Evolutionary conservation across 2,888 invertebrate species (phyloP), one percentile per base, ranked within the genome.

Genomic region (Philaethria dido): DNA sequence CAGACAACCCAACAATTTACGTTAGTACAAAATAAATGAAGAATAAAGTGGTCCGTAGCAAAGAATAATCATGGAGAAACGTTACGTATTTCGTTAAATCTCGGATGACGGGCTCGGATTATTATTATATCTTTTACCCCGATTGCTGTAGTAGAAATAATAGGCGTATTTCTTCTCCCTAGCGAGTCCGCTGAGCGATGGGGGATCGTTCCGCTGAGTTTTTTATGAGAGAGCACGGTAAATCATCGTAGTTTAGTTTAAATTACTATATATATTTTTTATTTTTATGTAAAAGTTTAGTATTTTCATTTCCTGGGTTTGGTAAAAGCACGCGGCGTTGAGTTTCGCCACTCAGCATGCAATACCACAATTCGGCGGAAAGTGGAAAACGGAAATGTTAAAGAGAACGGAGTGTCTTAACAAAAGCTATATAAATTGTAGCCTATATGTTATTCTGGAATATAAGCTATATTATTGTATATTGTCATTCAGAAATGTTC

Each of bases 81-180:
- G 73, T 77, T 75, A 77, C 79, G 77, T 78, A 79, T 78, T 76
- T 73, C 73, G 73, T 73, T 77, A 79, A 80, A 80, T 78, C 77
- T 79, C 76, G 74, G 72, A 77, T 74, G 78, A 79, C 74, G 78
- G 77, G 74, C 69, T 61, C 66, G 73, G 76, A 74, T 77, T 76
- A 73, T 79, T 83, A 86, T 84, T 81, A 80, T 80, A 83, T 84
- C 79, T 71, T 80, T 81, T 77, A 75, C 75, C 75, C 76, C 80
- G 84, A 87, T 85, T 82, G 83, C 75, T 77, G 76, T 79, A 77
- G 80, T 82, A 80, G 81, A 83, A 83, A 78, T 86, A 86, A 86
- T 85, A 77, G 77, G 78, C 79, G 80, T 79, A 82, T 82, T 74
- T 72, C 77, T 79, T 78, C 79, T 75, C 78, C 74, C 78, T 73